These are phyloP conservation scores for Phaethon lepturus DNA, from an alignment of 2,113 vertebrate genomes.

Conservation along the genomic window DNA sequence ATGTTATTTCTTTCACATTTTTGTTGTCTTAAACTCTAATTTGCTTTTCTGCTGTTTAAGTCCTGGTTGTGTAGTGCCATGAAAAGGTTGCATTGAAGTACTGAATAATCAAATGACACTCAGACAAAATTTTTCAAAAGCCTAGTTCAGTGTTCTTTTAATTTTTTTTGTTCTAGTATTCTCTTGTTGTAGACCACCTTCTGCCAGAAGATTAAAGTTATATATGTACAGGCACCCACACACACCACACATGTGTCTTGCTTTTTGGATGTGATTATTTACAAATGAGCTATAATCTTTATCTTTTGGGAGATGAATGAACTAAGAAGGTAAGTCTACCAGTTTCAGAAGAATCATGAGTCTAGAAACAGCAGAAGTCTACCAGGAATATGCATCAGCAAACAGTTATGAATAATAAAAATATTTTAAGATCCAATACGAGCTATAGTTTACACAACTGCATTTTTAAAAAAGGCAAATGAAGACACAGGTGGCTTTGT, in stretches of 20 bases:
- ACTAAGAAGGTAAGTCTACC: background rate
- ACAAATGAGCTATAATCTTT: background rate
- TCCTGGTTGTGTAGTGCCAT: background rate
- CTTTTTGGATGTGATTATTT: background rate
- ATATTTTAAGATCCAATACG: background rate
- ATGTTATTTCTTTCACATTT: background rate
- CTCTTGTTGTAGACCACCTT: background rate
- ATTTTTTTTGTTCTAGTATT: background rate
- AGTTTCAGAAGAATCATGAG: background rate
- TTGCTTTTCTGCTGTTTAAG: background rate
- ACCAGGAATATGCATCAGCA: background rate
- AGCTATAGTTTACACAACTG: background rate
- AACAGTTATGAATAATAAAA: background rate
- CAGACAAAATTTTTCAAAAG: background rate
- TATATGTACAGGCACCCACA: rapidly evolving
- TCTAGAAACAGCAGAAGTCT: background rate
- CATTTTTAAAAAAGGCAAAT: background rate
- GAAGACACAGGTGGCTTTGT: background rate
- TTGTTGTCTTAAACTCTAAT: background rate
- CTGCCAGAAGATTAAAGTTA: background rate
- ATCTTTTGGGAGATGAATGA: background rate
- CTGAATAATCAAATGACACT: background rate
- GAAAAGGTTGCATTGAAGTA: background rate
- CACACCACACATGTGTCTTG: rapidly evolving
- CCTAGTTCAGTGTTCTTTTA: background rate